Percentiles rank a stretch among this genome's conserved stretches.
These are phyloP conservation scores for Xenus cinereus DNA, from an alignment of 2,113 vertebrate species.

Conservation along the genomic window DNA sequence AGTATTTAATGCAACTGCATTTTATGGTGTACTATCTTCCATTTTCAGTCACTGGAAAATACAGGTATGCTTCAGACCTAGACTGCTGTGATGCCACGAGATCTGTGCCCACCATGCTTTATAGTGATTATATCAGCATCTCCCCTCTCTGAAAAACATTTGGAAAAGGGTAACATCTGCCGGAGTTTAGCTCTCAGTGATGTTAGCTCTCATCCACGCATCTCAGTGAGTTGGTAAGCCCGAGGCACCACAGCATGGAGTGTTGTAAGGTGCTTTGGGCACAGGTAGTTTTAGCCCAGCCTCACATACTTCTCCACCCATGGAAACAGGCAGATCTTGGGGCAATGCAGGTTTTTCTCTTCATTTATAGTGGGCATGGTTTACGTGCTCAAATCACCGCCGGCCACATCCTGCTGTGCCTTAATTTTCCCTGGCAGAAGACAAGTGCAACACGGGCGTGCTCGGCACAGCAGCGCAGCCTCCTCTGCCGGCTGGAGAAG, in stretches of 20 bases:
- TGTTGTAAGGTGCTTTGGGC: neutral
- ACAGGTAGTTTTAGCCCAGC: neutral
- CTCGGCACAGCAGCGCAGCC: accelerated
- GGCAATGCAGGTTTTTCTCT: neutral
- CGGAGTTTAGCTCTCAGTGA: neutral
- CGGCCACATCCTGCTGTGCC: neutral
- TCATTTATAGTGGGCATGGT: neutral
- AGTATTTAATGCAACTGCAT: neutral
- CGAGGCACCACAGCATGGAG: neutral
- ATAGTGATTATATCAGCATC: neutral
- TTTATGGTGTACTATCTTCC: neutral
- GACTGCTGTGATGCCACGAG: accelerated
- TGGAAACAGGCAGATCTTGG: neutral
- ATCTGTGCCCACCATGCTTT: neutral
- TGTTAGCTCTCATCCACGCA: neutral
- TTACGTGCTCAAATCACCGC: neutral
- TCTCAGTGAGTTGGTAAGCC: neutral
- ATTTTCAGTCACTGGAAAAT: neutral
- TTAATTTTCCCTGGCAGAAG: neutral
- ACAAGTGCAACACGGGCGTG: neutral
- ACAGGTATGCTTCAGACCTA: accelerated
- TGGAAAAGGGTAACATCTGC: neutral
- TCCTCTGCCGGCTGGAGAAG: neutral
- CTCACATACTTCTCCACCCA: neutral
- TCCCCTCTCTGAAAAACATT: neutral